Base-by-base conservation (phyloP, 2,888 invertebrate species). In the Scaptomyza flava region DNA sequence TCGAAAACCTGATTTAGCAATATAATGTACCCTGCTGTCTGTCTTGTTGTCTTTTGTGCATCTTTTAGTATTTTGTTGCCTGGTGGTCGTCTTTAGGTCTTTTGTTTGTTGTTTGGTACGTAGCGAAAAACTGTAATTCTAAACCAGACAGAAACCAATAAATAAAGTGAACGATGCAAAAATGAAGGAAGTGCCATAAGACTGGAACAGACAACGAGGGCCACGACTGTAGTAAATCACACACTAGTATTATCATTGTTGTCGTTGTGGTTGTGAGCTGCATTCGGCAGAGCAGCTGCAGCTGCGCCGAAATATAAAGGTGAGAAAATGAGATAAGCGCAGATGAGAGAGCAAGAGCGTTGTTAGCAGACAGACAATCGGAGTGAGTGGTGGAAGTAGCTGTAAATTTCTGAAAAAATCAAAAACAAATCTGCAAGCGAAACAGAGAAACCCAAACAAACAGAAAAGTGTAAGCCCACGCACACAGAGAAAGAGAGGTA, bases 21-120 rank as follows among this genome's bases (percentile, higher is more conserved):
- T 46, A 53, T 53, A 60, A 17, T 59, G 23, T 46, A 54, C 58
- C 60, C 73, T 71, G 51, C 20, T 31, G 27, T 6, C 14, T 54
- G 31, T 41, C 45, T 56, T 51, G 23, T 38, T 59, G 42, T 36
- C 30, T 34, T 27, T 43, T 41, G 43, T 43, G 20, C 20, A 34
- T 48, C 31, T 50, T 14, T 34, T 47, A 20, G 42, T 47, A 23
- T 62, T 9, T 31, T 36, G 41, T 17, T 53, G 46, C 42, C 52
- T 68, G 72, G 72, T 77, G 77, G 74, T 74, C 56, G 54, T 34
- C 41, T 58, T 62, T 14, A n/a, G 20, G 53, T 66, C 79, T 79
- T 85, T 77, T 86, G 77, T 85, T 87, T 79, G 73, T 77, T 86
- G 77, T 85, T 87, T 79, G 73, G 65, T 79, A 87, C 87, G 79